These are phyloP conservation scores for Labroides dimidiatus DNA, from an alignment of 2,797 vertebrate genomes.

Conservation along the genomic window DNA sequence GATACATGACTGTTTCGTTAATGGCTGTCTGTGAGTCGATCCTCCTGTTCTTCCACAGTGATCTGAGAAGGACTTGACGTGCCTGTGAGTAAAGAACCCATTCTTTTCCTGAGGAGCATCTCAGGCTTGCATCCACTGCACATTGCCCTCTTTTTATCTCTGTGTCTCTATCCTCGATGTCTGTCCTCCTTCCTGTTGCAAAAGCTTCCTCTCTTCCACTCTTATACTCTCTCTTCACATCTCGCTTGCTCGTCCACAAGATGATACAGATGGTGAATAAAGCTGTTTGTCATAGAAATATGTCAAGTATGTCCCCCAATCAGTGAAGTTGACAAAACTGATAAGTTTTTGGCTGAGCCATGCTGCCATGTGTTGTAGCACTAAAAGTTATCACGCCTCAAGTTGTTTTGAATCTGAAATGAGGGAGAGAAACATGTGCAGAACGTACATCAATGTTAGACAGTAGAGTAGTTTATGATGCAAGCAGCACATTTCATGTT, in stretches of 20 bases:
- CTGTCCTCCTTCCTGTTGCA: constrained; percentile 7
- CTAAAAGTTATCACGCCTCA: too few species aligned
- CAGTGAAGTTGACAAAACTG: constrained; percentile 45
- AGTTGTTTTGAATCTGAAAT: too few species aligned
- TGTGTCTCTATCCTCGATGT: constrained; percentile 3
- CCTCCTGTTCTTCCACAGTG: constrained; percentile 28
- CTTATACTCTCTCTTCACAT: constrained; percentile 12
- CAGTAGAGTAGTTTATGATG: too few species aligned
- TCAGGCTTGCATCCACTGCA: constrained; percentile 14
- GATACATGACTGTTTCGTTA: constrained; percentile 60
- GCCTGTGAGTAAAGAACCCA: constrained; percentile 34
- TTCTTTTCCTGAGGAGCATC: constrained; percentile 16
- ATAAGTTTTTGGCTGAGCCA: constrained; percentile 38
- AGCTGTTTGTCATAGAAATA: constrained; percentile 61
- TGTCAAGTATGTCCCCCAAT: constrained; percentile 46
- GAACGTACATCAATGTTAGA: too few species aligned
- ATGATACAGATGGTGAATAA: constrained; percentile 66
- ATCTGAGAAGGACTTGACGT: constrained; percentile 47
- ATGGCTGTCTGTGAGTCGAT: constrained; percentile 54
- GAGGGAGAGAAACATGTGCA: too few species aligned
- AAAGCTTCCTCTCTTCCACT: constrained; percentile 12
- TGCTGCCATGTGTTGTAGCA: background rate
- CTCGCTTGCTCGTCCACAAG: constrained; percentile 12
- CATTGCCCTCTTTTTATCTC: constrained; percentile 23
- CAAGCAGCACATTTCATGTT: too few species aligned